Evolutionary conservation across 2,888 invertebrate species (phyloP).

Genomic region (Cosmia trapezina): DNA sequence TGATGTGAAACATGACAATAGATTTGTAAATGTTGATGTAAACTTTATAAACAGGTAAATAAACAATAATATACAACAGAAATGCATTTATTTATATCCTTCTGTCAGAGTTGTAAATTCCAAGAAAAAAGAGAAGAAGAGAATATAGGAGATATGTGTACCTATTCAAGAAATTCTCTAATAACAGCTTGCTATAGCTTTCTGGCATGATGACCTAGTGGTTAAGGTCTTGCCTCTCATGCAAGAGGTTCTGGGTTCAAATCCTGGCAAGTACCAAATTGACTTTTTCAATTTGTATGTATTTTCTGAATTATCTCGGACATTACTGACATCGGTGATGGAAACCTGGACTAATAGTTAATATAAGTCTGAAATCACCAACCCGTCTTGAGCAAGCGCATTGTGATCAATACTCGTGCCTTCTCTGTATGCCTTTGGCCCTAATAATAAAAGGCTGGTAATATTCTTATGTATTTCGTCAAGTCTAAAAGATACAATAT

Average conservation of each 20-base stretch:
- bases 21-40: slow-evolving; percentile 32
- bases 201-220: not conserved
- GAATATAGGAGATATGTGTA: not conserved
- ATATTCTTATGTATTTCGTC: not conserved
- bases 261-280: rapidly evolving
- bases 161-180: not conserved
- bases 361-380: not conserved
- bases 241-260: not conserved
- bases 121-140: too few relatives aligned
- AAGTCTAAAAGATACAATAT: not conserved
- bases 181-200: not conserved
- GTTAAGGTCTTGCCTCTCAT: not conserved
- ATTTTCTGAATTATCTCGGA: not conserved
- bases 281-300: not conserved
- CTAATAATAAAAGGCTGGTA: not conserved
- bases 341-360: not conserved
- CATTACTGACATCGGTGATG: not conserved
- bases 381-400: not conserved
- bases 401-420: not conserved
- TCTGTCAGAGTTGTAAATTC: too few relatives aligned
- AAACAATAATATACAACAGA: slow-evolving; percentile 23
- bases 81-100: not conserved
- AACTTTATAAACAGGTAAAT: slow-evolving; percentile 42
- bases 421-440: not conserved
- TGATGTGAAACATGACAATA: slow-evolving; percentile 38